Percentiles rank a stretch among this genome's conserved stretches.
phyloP scores from a whole-genome alignment of 1,140 invertebrate genomes.

The Nylanderia fulva region DNA sequence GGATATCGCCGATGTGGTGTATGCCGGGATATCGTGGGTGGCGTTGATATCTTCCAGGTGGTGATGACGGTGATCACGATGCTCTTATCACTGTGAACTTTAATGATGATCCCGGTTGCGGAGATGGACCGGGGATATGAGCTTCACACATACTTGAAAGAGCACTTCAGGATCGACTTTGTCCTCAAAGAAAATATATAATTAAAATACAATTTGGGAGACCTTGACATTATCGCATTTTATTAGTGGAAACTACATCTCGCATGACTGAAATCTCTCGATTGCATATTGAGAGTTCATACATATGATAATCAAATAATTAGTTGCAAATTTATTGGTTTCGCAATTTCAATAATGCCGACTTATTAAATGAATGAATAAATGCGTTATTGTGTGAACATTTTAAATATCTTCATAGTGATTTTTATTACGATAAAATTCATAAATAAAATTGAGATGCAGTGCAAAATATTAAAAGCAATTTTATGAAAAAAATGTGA shows the following conservation, averaged over 20 bases:
- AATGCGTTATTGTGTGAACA: too few relatives aligned
- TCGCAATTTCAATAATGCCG: neutral
- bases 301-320: neutral
- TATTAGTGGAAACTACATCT: neutral
- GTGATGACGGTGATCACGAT: neutral
- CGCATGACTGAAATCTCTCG: neutral
- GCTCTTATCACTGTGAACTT: slow-evolving; percentile 25
- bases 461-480: too few relatives aligned
- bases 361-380: neutral
- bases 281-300: too few relatives aligned
- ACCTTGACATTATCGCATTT: neutral
- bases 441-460: too few relatives aligned
- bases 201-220: neutral
- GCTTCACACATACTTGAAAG: neutral
- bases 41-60: slow-evolving; percentile 25
- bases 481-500: too few relatives aligned
- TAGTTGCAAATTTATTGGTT: neutral
- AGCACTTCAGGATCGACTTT: neutral
- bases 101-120: neutral
- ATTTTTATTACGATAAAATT: too few relatives aligned
- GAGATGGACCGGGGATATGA: neutral
- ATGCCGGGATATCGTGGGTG: slow-evolving; percentile 52
- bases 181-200: neutral
- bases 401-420: neutral
- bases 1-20: slow-evolving; percentile 59